Percentiles rank a stretch among this genome's conserved stretches.
Conservation (phyloP, 2,888 invertebrate species). For the Drosophila siamana region DNA sequence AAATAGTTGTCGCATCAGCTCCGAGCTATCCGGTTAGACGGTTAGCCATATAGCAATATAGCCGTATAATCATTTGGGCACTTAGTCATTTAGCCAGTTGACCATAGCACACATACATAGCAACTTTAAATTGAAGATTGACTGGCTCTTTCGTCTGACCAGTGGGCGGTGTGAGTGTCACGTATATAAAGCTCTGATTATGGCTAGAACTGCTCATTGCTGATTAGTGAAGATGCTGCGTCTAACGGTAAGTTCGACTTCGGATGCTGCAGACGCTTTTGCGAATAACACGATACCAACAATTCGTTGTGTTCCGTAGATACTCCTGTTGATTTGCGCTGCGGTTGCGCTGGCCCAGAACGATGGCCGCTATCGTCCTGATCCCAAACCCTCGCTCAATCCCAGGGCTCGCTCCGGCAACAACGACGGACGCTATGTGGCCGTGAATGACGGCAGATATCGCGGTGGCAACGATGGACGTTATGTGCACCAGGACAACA, state of each 20-base stretch:
- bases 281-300: neutral
- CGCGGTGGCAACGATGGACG: constrained; percentile 83
- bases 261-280: neutral
- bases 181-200: constrained; percentile 65
- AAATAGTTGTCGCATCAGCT: constrained; percentile 35
- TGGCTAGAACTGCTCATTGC: constrained; percentile 54
- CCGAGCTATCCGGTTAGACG: constrained; percentile 13
- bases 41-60: neutral
- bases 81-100: constrained; percentile 43
- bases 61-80: constrained; percentile 39
- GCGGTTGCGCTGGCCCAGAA: constrained; percentile 67
- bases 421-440: constrained; percentile 77
- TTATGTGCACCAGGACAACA: constrained; percentile 86
- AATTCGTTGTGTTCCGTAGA: constrained; percentile 18
- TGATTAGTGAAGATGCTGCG: constrained; percentile 64
- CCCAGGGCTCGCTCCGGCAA: constrained; percentile 1
- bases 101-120: constrained; percentile 49
- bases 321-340: constrained; percentile 53
- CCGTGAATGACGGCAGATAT: constrained; percentile 85
- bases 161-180: constrained; percentile 57
- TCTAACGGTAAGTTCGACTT: constrained; percentile 58
- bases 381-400: constrained; percentile 12
- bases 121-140: constrained; percentile 5
- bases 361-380: constrained; percentile 85
- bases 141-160: constrained; percentile 44